Evolutionary conservation across 2,888 invertebrate species (phyloP).

Genomic region (Nesidiocoris tenuis): DNA sequence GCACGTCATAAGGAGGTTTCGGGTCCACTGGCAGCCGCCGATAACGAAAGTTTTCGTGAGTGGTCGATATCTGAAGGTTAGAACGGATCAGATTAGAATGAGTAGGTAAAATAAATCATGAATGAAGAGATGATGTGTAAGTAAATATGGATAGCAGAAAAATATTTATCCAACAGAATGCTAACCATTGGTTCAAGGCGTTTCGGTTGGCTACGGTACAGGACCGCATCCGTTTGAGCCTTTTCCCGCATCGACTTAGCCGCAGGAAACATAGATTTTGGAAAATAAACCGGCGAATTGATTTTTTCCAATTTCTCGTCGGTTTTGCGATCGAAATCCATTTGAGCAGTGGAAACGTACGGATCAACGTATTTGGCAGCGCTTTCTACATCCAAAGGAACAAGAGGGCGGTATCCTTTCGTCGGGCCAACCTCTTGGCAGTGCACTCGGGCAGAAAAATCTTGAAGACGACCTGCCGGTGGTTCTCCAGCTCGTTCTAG

Average conservation of each 20-base stretch:
- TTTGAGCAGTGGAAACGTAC: slow-evolving; percentile 16
- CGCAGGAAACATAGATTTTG: slow-evolving; percentile 15
- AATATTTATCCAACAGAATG: not conserved
- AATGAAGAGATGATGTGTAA: too few relatives aligned
- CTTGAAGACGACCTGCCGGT: slow-evolving; percentile 5
- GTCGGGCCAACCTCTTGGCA: slow-evolving; percentile 33
- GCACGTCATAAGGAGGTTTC: not conserved
- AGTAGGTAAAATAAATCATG: too few relatives aligned
- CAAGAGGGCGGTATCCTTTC: slow-evolving; percentile 21
- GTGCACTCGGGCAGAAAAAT: slow-evolving; percentile 18
- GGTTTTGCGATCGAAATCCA: slow-evolving; percentile 22
- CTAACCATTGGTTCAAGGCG: not conserved
- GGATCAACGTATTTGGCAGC: slow-evolving; percentile 27
- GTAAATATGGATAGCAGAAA: too few relatives aligned
- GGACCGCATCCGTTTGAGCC: slow-evolving; percentile 9
- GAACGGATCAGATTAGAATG: not conserved
- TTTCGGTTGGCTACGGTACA: slow-evolving; percentile 18
- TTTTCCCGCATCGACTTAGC: not conserved
- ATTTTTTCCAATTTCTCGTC: slow-evolving; percentile 1
- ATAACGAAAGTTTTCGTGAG: slow-evolving; percentile 8
- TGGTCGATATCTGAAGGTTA: slow-evolving; percentile 12
- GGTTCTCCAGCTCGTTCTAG: too few relatives aligned
- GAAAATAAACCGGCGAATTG: not conserved
- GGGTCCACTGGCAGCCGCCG: slow-evolving; percentile 11
- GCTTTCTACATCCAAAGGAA: slow-evolving; percentile 25